phyloP scores from a whole-genome alignment of 1,140 invertebrate genomes.

The Pentalonia nigronervosa region DNA sequence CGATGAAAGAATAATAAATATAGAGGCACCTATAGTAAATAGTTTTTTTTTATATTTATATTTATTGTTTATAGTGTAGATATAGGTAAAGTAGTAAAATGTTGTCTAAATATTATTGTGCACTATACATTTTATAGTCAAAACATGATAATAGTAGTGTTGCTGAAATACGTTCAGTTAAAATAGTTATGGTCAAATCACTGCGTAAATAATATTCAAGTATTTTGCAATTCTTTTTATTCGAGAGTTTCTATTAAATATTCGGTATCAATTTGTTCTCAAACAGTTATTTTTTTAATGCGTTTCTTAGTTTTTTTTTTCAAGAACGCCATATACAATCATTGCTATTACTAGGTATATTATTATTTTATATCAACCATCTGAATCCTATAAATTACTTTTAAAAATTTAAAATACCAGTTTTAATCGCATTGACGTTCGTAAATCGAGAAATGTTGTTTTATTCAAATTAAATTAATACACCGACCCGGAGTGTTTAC shows the following conservation, averaged over 20 bases:
- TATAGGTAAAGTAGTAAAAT: not conserved
- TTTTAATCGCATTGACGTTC: slow-evolving; percentile 44
- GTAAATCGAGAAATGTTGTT: slow-evolving; percentile 49
- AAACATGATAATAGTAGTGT: not conserved
- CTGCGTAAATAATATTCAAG: not conserved
- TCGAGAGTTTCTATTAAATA: not conserved
- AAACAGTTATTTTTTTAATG: not conserved
- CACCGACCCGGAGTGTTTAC: not conserved
- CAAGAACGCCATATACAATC: not conserved
- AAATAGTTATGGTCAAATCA: not conserved
- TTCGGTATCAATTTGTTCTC: not conserved
- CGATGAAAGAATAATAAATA: not conserved
- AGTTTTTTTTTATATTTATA: not conserved
- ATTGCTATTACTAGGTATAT: not conserved
- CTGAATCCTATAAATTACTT: slow-evolving; percentile 25
- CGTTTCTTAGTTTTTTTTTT: not conserved
- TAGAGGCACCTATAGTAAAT: not conserved
- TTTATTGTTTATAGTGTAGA: not conserved
- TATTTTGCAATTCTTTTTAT: not conserved
- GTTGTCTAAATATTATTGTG: not conserved
- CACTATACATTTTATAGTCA: not conserved
- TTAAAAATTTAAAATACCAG: slow-evolving; percentile 31
- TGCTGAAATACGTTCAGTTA: not conserved
- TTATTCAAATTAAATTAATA: slow-evolving; percentile 46
- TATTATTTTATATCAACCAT: slow-evolving; percentile 27